phyloP scores from a whole-genome alignment of 2,888 invertebrate genomes.

The Hirtodrosophila confusa region DNA sequence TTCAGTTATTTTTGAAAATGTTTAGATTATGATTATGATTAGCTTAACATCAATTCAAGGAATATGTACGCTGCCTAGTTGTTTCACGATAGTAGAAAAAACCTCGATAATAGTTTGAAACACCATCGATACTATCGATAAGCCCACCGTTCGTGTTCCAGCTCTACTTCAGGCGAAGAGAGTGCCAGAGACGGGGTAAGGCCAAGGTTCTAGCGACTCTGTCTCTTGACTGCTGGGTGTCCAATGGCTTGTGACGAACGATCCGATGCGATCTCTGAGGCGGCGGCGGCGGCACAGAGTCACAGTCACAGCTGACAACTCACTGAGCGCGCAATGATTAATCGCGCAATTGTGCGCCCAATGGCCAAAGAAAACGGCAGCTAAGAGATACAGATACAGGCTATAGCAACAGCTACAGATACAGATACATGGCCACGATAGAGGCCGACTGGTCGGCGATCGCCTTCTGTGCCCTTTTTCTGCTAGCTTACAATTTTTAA shows the following conservation, averaged over 20 bases:
- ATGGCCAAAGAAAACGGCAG: slow-evolving; percentile 40
- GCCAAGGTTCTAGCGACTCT: slow-evolving; percentile 10
- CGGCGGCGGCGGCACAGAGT: slow-evolving; percentile 50
- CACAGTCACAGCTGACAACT: slow-evolving; percentile 77
- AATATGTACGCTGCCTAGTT: too few species aligned
- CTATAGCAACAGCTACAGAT: slow-evolving; percentile 37
- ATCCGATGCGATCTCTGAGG: slow-evolving; percentile 67
- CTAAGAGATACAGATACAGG: slow-evolving; percentile 38
- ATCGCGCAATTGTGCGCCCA: slow-evolving; percentile 76
- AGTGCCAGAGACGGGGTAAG: neutral
- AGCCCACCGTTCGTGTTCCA: too few species aligned
- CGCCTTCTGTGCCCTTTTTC: slow-evolving; percentile 60
- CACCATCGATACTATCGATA: too few species aligned
- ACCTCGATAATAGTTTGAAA: too few species aligned
- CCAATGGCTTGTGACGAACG: slow-evolving; percentile 78
- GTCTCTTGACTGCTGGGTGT: slow-evolving; percentile 54
- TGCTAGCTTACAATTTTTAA: slow-evolving; percentile 68
- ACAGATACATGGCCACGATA: slow-evolving; percentile 52
- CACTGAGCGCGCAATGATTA: slow-evolving; percentile 80
- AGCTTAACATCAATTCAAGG: too few species aligned
- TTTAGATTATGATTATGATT: too few species aligned
- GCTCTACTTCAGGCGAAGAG: too few species aligned
- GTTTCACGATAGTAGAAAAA: too few species aligned
- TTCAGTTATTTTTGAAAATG: too few species aligned
- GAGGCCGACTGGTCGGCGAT: slow-evolving; percentile 20